Evolutionary conservation across 2,797 vertebrate species (phyloP).

Genomic region (Hypotaenidia okinawae): DNA sequence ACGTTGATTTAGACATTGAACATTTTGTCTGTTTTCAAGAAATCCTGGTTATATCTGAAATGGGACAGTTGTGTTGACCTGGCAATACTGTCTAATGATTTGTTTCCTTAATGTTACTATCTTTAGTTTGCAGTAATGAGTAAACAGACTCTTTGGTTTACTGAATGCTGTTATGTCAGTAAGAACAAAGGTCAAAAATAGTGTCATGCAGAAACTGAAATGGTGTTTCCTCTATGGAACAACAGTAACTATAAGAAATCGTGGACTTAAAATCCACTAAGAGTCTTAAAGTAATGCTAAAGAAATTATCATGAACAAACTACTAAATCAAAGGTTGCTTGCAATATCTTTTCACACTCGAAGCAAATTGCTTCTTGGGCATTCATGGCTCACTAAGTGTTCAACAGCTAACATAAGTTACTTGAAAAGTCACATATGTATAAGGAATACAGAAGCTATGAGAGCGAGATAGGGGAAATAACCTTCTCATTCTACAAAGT

Average conservation of each 20-base stretch:
- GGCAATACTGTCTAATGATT: neutral
- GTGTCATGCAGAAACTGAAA: fast-evolving
- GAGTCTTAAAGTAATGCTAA: neutral
- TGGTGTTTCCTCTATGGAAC: neutral
- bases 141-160: neutral
- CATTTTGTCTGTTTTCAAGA: neutral
- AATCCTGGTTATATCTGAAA: neutral
- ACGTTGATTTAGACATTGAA: neutral
- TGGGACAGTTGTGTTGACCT: neutral
- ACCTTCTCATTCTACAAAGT: neutral
- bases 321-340: neutral
- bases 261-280: neutral
- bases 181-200: neutral
- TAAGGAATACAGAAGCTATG: neutral
- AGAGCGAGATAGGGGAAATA: neutral
- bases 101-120: neutral
- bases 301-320: neutral
- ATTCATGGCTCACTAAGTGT: neutral
- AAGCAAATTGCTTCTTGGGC: neutral
- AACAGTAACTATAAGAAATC: neutral
- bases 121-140: neutral
- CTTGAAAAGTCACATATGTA: neutral
- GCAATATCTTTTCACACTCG: neutral
- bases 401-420: neutral
- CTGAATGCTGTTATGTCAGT: neutral